Base-by-base conservation (phyloP, 2,797 vertebrate genomes). In the Thalassophryne amazonica region DNA sequence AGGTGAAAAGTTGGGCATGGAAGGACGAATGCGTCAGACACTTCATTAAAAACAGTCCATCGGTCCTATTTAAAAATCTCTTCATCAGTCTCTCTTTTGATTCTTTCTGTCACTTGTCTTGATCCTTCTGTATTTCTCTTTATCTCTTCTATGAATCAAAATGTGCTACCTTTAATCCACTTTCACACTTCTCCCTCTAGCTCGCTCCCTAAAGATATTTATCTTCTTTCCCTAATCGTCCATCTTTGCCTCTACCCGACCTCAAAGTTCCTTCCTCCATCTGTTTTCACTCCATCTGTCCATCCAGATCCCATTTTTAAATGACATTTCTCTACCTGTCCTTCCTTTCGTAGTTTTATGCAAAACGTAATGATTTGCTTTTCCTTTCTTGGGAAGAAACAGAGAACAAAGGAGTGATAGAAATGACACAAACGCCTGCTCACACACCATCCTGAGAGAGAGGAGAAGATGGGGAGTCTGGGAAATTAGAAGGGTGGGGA, bases 321-420 rank as follows among this genome's bases (percentile, higher is more conserved):
- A 60, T 43, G 46, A 52, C 73, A 48, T 53, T 66, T 43, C 37
- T 36, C 25, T 16, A 13, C 12, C 10, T 34, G 15, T 25, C 45
- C 42, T 73, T 63, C 54, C 22, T 45, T 50, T 45, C 23, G 10
- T 45, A 38, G 60, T 77, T 78, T 62, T 45, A 80, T 50, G 30
- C 63, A 14, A 24, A 83, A 66, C 62, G 62, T 78, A 78, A 81
- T 73, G 59, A 63, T 54, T 76, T 48, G 20, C 41, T 74, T 69
- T 49, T 59, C 61, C 72, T 69, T n/a, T 72, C 39, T 20, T 62
- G 67, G 34, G 42, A 57, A 25, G 35, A 57, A 27, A 16, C 37
- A 61, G 21, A 17, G 52, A 46, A 46, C 47, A 20, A 30, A 22
- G 24, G 35, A 34, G 55, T 41, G 55, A 63, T 29, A 55, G 62